phyloP scores from a whole-genome alignment of 2,797 vertebrate genomes.

The Arctocebus calabarensis region DNA sequence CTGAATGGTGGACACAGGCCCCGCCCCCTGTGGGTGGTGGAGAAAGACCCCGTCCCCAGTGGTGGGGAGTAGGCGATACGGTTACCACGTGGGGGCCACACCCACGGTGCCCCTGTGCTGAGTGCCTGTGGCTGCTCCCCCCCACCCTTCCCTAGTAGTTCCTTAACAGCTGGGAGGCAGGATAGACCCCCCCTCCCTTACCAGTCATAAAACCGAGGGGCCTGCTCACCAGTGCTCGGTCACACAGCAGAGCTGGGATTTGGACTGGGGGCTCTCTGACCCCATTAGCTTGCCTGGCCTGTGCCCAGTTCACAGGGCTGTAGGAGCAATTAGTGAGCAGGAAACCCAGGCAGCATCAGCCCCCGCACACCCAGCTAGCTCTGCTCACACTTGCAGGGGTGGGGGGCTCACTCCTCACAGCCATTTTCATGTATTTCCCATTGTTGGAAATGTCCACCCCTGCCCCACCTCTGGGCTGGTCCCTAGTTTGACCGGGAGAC shows the following conservation, averaged over 20 bases:
- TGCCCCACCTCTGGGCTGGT: background rate
- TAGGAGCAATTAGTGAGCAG: background rate
- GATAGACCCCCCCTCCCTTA: background rate
- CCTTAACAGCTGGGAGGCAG: background rate
- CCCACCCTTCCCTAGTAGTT: too few relatives aligned
- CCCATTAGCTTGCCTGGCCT: background rate
- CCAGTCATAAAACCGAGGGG: too few relatives aligned
- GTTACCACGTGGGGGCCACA: background rate
- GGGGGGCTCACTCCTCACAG: background rate
- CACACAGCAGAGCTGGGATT: background rate
- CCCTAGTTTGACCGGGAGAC: background rate
- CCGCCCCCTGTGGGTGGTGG: background rate
- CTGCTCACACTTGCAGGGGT: background rate
- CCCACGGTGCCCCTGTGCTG: too few relatives aligned
- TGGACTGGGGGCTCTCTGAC: background rate
- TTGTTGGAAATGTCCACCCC: background rate
- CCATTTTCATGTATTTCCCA: background rate
- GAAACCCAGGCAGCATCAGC: background rate
- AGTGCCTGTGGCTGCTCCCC: background rate
- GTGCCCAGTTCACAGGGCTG: background rate
- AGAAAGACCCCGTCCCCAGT: too few relatives aligned
- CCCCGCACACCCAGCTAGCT: background rate
- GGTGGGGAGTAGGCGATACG: background rate
- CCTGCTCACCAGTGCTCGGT: background rate
- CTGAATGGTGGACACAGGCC: background rate